phyloP scores from a whole-genome alignment of 2,797 vertebrate species.

The Calcarius lapponicus region DNA sequence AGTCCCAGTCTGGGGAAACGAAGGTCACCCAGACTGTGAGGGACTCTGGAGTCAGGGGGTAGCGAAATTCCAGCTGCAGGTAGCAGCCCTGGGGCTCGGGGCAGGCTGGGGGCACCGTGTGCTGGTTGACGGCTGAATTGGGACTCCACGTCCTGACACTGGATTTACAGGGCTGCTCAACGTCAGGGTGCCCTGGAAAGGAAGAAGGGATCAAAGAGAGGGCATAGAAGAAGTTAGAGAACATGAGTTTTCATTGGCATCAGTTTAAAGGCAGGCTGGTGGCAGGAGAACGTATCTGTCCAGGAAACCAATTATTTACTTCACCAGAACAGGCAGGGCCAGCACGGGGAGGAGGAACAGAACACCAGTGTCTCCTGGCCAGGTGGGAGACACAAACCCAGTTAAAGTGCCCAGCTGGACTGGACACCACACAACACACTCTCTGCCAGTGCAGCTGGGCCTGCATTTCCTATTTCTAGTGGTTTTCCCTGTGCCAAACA shows the following conservation, averaged over 20 bases:
- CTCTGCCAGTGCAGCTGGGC: not conserved
- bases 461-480: not conserved
- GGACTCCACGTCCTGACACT: constrained; percentile 98
- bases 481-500: not conserved
- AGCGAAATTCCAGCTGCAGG: constrained; percentile 91
- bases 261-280: not conserved
- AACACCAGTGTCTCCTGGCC: not conserved
- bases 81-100: constrained; percentile 93
- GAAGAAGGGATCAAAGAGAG: not conserved
- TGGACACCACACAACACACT: not conserved
- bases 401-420: not conserved
- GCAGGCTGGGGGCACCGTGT: constrained; percentile 87
- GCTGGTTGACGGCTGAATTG: constrained; percentile 83
- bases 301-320: not conserved
- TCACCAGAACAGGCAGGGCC: not conserved
- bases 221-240: not conserved
- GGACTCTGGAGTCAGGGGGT: constrained; percentile 88
- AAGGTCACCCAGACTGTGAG: constrained; percentile 97
- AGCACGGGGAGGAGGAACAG: not conserved
- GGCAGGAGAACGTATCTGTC: not conserved
- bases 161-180: constrained; percentile 95
- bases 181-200: constrained; percentile 89
- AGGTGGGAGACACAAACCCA: not conserved
- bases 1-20: constrained; percentile 88
- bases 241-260: not conserved